phyloP scores from a whole-genome alignment of 2,888 invertebrate species.

The Drosophila histrio region DNA sequence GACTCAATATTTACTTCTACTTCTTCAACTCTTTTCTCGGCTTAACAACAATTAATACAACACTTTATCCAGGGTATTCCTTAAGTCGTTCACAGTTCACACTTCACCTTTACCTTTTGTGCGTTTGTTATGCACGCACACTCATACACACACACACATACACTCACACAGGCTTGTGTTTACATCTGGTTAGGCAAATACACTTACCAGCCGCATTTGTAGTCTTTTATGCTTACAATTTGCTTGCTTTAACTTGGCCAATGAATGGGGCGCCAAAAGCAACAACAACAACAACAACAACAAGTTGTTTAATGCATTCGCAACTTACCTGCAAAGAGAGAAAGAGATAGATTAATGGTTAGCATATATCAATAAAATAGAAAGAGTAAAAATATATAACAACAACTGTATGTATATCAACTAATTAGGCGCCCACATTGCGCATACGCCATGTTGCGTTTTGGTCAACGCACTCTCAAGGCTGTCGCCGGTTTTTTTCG shows the following conservation, averaged over 20 bases:
- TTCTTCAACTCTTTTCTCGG: no score
- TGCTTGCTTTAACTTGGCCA: conserved; percentile 22
- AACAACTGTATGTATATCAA: conserved; percentile 27
- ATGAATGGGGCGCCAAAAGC: conserved; percentile 4
- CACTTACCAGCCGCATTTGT: conserved; percentile 36
- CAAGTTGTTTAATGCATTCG: conserved; percentile 3
- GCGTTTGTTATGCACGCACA: conserved; percentile 17
- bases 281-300: conserved; percentile 6
- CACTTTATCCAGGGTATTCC: conserved; percentile 10
- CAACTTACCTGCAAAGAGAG: conserved; percentile 60
- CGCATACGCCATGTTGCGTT: conserved; percentile 57
- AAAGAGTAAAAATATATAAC: conserved; percentile 8
- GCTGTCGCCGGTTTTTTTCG: conserved; percentile 31
- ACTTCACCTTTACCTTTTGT: conserved; percentile 11
- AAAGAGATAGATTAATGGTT: conserved; percentile 27
- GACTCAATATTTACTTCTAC: no score
- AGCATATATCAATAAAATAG: conserved; percentile 12
- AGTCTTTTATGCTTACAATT: conserved; percentile 31
- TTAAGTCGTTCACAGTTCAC: neutral
- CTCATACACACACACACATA: conserved; percentile 21
- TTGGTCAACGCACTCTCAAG: conserved; percentile 77
- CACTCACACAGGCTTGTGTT: conserved; percentile 7
- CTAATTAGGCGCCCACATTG: conserved; percentile 66
- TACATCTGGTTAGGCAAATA: conserved; percentile 9
- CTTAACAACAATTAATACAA: no score